Conservation (phyloP, 1,140 invertebrate species). For the Rhopalosiphum maidis region DNA sequence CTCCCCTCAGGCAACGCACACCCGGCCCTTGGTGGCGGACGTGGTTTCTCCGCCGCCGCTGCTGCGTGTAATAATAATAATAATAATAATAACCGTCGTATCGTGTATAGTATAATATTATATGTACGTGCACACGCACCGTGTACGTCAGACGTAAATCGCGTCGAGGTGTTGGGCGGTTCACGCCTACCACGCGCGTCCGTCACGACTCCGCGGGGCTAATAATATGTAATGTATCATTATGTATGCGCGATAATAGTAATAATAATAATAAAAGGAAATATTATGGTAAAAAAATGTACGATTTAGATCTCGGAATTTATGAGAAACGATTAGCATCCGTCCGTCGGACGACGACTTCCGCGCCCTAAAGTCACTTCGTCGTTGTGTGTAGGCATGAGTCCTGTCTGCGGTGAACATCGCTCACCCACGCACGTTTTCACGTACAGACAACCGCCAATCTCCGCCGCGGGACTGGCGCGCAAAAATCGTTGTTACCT, state of each 20-base stretch:
- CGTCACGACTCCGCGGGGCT: constrained; percentile 54
- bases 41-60: constrained; percentile 32
- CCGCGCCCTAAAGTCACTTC: constrained; percentile 17
- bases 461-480: background rate
- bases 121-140: background rate
- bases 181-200: constrained; percentile 51
- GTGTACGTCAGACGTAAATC: constrained; percentile 25
- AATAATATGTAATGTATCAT: constrained; percentile 22
- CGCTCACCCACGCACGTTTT: background rate
- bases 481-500: background rate
- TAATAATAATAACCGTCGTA: constrained; percentile 30
- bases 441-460: background rate
- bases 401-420: background rate
- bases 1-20: constrained; percentile 42
- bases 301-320: constrained; percentile 48
- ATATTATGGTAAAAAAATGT: background rate
- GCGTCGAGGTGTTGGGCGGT: constrained; percentile 46
- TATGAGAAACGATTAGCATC: constrained; percentile 52
- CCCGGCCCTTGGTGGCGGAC: constrained; percentile 23
- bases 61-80: constrained; percentile 28
- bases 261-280: constrained; percentile 11
- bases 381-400: background rate
- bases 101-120: background rate
- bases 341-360: background rate
- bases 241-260: constrained; percentile 13